Base-by-base conservation (phyloP, 23 tunicate species). In the Styela plicata region DNA sequence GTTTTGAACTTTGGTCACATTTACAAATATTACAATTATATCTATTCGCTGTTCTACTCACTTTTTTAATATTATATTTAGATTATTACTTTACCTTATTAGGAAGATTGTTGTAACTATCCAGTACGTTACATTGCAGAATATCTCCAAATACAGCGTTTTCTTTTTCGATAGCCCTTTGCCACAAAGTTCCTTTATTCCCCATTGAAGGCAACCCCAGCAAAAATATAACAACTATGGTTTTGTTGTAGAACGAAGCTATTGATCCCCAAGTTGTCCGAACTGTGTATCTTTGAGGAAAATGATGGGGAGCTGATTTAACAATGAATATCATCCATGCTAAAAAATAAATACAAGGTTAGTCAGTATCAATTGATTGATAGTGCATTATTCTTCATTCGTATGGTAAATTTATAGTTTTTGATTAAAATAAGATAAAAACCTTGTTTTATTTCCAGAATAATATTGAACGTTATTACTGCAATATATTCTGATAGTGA, bases 261-360 rank as follows among this genome's bases (percentile, higher is more conserved):
- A 93, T 75, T 18, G 85, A 81, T 13, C 86, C 93, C 98, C 98
- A 93, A 1, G 87, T 85, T 24, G 73, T 28, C 27, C 98, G 70
- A 18, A 93, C 70, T 18, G 74, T 29, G 7, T 68, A 61, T 70
- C 98, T 79, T 30, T 52, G 66, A 37, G 32, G 36, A 23, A 81
- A 37, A 69, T 93, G 73, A 20, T 71, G 67, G 1, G 89, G 86
- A 2, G 89, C 87, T 2, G 98, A 69, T 85, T 93, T 93, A 13
- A 93, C 87, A n/a, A 93, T 24, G 63, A 87, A 87, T 23, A 87
- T 20, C 97, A 92, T 92, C 89, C 81, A 76, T 24, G 64, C 81
- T 76, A 66, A 1, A 33, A 73, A 28, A 2, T 33, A 73, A 73
- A 17, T 44, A 13, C 57, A 44, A 44, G n/a, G n/a, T n/a, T n/a